Conservation (phyloP, 2,113 vertebrate species). For the Hemiscyllium ocellatum region DNA sequence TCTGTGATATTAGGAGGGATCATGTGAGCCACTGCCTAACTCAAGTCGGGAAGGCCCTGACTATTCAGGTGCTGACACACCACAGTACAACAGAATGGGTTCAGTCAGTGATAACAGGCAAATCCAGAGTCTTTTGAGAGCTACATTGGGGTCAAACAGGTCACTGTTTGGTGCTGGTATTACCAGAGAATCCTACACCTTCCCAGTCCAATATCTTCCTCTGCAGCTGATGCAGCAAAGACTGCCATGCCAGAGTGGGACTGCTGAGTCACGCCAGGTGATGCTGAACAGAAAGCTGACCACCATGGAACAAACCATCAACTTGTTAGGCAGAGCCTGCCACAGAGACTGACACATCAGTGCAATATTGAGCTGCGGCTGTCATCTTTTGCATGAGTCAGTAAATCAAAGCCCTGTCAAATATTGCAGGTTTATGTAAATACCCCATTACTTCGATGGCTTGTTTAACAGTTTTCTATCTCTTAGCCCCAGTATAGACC, state of each 20-base stretch:
- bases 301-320: background rate
- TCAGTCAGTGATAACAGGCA: background rate
- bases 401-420: background rate
- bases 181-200: background rate
- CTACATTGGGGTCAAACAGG: background rate
- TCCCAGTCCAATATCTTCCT: background rate
- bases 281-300: background rate
- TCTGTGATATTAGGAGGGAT: background rate
- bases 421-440: background rate
- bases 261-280: background rate
- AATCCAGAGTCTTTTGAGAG: background rate
- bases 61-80: background rate
- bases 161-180: background rate
- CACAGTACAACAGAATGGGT: background rate
- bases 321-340: background rate
- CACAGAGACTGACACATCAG: background rate
- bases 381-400: background rate
- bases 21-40: background rate
- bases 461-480: background rate
- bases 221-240: background rate
- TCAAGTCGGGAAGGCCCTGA: background rate
- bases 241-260: background rate
- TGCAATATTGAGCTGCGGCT: background rate
- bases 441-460: background rate
- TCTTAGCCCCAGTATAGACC: background rate